Conservation (phyloP, 2,888 invertebrate genomes). For the Synanthedon tipuliformis region DNA sequence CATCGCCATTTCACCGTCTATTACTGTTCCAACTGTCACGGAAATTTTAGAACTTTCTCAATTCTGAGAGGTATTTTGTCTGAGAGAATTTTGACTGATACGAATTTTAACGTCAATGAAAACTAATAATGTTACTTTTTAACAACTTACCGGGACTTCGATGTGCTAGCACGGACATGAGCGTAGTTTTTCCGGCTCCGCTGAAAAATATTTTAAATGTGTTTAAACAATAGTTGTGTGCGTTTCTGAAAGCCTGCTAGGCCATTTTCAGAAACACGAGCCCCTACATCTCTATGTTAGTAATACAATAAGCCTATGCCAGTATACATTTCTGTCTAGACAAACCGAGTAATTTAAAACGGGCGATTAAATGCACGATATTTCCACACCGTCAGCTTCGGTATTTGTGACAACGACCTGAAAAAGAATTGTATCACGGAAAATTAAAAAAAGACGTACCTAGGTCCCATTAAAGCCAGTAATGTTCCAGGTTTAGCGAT, state of each 20-base stretch:
- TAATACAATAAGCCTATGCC: too few species aligned
- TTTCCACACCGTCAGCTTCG: neutral
- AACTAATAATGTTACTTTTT: too few species aligned
- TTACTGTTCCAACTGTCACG: conserved; percentile 73
- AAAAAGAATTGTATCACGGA: neutral
- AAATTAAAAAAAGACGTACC: conserved; percentile 64
- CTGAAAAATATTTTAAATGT: conserved; percentile 50
- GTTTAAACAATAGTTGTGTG: too few species aligned
- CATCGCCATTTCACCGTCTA: conserved; percentile 84
- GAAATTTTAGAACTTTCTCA: too few species aligned
- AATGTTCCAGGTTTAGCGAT: conserved; percentile 84
- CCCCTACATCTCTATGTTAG: too few species aligned
- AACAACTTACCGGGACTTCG: conserved; percentile 75
- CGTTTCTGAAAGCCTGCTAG: too few species aligned
- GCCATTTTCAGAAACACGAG: too few species aligned
- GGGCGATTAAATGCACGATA: neutral
- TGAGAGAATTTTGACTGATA: too few species aligned
- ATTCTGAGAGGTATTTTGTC: too few species aligned
- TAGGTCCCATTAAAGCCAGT: conserved; percentile 87
- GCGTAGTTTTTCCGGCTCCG: conserved; percentile 91
- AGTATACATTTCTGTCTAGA: neutral
- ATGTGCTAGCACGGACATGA: conserved; percentile 86
- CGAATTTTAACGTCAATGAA: too few species aligned
- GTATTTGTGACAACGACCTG: neutral
- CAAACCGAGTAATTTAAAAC: neutral